phyloP scores from a whole-genome alignment of 1,140 invertebrate species.

The Nautilus pompilius region DNA sequence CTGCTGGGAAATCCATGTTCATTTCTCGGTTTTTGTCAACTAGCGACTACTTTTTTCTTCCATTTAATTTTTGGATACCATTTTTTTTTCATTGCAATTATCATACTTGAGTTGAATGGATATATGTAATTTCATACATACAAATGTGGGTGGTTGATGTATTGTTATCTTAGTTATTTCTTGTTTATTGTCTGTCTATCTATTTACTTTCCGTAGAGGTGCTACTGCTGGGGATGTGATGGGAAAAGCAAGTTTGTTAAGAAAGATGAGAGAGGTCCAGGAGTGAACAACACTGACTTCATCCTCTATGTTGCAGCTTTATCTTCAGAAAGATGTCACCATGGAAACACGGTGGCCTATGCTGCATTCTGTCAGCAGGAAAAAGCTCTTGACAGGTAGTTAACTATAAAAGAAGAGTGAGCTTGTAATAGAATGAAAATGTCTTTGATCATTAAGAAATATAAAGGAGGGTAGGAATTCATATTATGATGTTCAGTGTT shows the following conservation, averaged over 20 bases:
- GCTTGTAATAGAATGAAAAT: too few species aligned
- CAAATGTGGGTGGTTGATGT: neutral
- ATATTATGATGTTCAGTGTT: too few species aligned
- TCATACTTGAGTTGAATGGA: too few species aligned
- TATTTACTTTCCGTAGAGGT: constrained; percentile 22
- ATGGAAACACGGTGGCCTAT: constrained; percentile 83
- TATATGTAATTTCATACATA: neutral
- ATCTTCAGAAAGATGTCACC: constrained; percentile 84
- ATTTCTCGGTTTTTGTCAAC: too few species aligned
- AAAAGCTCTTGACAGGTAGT: constrained; percentile 79
- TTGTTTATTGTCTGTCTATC: neutral
- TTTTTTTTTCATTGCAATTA: too few species aligned
- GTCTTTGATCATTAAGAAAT: too few species aligned
- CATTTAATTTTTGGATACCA: too few species aligned
- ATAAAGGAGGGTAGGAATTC: too few species aligned
- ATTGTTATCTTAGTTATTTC: neutral
- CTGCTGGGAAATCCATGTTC: too few species aligned
- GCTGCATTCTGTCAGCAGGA: constrained; percentile 99
- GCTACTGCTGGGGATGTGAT: constrained; percentile 25
- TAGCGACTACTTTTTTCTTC: too few species aligned
- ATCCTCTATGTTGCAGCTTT: constrained; percentile 95
- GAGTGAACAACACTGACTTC: constrained; percentile 88
- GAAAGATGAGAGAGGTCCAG: constrained; percentile 59
- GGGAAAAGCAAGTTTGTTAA: constrained; percentile 7
- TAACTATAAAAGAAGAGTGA: too few species aligned